These are phyloP conservation scores for Eciton burchellii DNA, from an alignment of 1,140 invertebrate genomes.

Conservation along the genomic window DNA sequence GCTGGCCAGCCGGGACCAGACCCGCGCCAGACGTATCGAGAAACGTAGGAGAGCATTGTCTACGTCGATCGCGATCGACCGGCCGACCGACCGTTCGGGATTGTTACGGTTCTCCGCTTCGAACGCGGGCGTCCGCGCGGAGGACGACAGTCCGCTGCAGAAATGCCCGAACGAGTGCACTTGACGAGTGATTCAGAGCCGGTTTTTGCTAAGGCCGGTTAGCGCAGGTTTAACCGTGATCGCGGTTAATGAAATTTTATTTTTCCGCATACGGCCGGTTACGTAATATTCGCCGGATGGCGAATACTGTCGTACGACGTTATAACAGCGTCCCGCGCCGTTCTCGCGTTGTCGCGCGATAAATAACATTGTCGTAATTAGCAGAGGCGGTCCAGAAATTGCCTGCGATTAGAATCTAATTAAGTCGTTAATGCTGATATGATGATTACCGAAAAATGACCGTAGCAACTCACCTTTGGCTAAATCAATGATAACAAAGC, in stretches of 20 bases:
- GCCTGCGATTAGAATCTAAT: constrained; percentile 10
- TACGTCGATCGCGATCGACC: constrained; percentile 33
- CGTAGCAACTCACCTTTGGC: neutral
- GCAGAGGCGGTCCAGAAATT: constrained; percentile 11
- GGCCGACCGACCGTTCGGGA: neutral
- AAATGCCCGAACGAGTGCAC: constrained; percentile 24
- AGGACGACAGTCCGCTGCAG: neutral
- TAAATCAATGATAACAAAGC: constrained; percentile 8
- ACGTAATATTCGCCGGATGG: neutral
- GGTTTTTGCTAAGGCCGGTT: constrained; percentile 27
- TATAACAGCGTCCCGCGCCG: neutral
- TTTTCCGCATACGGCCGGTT: constrained; percentile 27
- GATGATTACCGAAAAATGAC: neutral
- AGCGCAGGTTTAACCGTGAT: neutral
- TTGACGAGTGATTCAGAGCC: constrained; percentile 51
- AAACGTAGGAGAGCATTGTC: constrained; percentile 48
- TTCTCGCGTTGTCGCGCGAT: neutral
- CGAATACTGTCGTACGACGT: neutral
- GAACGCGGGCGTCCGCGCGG: neutral
- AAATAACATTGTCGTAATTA: constrained; percentile 47
- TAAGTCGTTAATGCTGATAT: constrained; percentile 29
- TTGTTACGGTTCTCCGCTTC: neutral
- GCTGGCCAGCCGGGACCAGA: neutral
- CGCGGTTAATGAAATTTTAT: constrained; percentile 51
- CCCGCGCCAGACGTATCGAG: constrained; percentile 37